A percentile compares a stretch with the other conserved stretches of the same genome.
phyloP scores from a whole-genome alignment of 2,888 invertebrate genomes.

The Vandiemenella viatica region DNA sequence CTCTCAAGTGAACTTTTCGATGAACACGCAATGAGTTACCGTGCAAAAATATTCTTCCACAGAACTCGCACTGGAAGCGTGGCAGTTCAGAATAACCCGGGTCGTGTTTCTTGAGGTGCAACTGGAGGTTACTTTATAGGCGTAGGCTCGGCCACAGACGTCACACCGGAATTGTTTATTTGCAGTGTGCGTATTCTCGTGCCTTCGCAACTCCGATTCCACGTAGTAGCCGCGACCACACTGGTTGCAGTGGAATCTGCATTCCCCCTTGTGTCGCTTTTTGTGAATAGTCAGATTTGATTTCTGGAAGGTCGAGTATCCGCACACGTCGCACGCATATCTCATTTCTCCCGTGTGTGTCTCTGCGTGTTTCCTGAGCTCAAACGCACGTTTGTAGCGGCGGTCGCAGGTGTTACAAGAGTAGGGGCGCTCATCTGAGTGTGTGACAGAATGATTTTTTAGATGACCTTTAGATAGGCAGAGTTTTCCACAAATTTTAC shows the following conservation, averaged over 20 bases:
- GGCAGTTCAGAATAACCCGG: conserved; percentile 12
- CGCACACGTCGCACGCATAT: conserved; percentile 24
- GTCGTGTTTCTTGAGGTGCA: conserved; percentile 22
- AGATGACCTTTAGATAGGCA: conserved; percentile 13
- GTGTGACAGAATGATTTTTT: conserved; percentile 28
- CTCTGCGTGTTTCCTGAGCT: conserved; percentile 23
- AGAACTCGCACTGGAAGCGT: conserved; percentile 21
- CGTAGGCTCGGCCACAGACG: conserved; percentile 23
- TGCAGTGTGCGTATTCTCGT: conserved; percentile 22
- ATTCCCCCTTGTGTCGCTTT: conserved; percentile 29
- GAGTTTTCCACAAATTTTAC: conserved; percentile 23
- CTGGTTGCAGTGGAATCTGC: conserved; percentile 34
- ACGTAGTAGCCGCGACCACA: conserved; percentile 37
- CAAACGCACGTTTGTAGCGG: conserved; percentile 19
- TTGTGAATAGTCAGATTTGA: conserved; percentile 24
- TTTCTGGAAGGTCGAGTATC: conserved; percentile 24
- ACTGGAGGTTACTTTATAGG: conserved; percentile 24
- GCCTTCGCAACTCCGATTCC: conserved; percentile 30
- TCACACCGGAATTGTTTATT: conserved; percentile 22
- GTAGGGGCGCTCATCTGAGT: conserved; percentile 36
- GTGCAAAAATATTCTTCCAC: conserved; percentile 20
- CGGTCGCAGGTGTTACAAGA: conserved; percentile 25
- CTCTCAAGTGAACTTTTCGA: conserved; percentile 26
- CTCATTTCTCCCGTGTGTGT: conserved; percentile 23
- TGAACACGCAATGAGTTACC: conserved; percentile 20